A percentile compares a stretch with the other conserved stretches of the same genome.
Evolutionary conservation across 1,140 invertebrate genomes (phyloP).

Genomic region (Littorina saxatilis): DNA sequence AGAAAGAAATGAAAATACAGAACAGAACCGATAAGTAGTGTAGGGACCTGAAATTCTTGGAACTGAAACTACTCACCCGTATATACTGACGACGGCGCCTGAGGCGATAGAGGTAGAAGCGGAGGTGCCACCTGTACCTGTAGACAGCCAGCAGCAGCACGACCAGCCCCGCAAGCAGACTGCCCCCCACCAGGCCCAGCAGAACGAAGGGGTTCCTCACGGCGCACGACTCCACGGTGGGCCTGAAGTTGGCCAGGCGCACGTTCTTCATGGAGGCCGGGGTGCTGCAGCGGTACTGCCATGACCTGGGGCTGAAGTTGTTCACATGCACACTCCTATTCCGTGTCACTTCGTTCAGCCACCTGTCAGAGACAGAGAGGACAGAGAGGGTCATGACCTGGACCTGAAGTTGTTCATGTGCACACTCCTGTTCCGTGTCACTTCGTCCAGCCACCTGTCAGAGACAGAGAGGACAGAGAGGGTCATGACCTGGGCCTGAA

Average conservation of each 20-base stretch:
- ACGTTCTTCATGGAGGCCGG: constrained; percentile 3
- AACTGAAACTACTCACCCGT: too few species aligned
- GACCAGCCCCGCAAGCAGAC: background rate
- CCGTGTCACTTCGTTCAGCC: constrained; percentile 16
- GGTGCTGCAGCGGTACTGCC: constrained; percentile 24
- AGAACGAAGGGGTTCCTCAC: constrained; percentile 8
- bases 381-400: background rate
- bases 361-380: background rate
- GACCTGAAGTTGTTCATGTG: too few species aligned
- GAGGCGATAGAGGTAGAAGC: constrained; percentile 28
- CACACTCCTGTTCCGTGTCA: background rate
- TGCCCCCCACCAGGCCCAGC: constrained; percentile 1
- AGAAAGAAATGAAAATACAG: too few species aligned
- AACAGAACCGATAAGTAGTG: too few species aligned
- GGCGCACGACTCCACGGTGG: constrained; percentile 20
- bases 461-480: background rate
- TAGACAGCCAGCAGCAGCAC: background rate
- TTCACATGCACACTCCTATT: background rate
- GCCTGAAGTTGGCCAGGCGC: constrained; percentile 1
- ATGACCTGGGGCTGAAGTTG: background rate
- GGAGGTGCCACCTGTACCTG: constrained; percentile 26
- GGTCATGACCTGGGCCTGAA: too few species aligned
- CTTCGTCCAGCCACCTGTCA: constrained; percentile 17
- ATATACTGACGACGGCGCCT: background rate
- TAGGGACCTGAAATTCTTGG: too few species aligned